phyloP scores from a whole-genome alignment of 2,113 vertebrate genomes.

The Petroica traversi region DNA sequence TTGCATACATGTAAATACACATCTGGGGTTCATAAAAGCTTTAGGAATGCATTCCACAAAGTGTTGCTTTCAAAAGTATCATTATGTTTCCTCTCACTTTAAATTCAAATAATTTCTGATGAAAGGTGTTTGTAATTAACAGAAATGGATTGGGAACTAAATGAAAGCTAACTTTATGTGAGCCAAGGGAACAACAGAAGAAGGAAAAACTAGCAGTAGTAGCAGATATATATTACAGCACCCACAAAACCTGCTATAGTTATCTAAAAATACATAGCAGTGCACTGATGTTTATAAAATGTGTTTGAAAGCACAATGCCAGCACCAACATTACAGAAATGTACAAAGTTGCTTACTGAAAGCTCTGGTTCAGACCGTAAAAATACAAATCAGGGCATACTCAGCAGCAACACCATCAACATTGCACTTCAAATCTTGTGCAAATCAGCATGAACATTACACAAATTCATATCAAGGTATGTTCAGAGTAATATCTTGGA shows the following conservation, averaged over 20 bases:
- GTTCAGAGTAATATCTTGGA: not conserved
- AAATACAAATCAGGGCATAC: not conserved
- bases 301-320: not conserved
- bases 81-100: not conserved
- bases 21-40: not conserved
- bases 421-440: not conserved
- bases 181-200: not conserved
- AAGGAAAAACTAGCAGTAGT: not conserved
- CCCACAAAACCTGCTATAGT: not conserved
- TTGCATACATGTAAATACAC: not conserved
- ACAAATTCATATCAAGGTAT: not conserved
- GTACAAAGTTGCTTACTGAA: not conserved
- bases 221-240: not conserved
- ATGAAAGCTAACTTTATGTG: not conserved
- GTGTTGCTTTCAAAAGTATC: not conserved
- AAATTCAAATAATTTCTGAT: constrained; percentile 2
- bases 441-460: not conserved
- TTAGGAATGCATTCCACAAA: not conserved
- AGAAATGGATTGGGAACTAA: constrained; percentile 4
- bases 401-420: not conserved
- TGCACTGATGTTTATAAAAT: not conserved
- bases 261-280: not conserved
- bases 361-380: not conserved
- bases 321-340: not conserved
- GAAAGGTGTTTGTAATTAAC: constrained; percentile 13